Evolutionary conservation across 2,797 vertebrate species (phyloP).

Genomic region (Silurus aristotelis): DNA sequence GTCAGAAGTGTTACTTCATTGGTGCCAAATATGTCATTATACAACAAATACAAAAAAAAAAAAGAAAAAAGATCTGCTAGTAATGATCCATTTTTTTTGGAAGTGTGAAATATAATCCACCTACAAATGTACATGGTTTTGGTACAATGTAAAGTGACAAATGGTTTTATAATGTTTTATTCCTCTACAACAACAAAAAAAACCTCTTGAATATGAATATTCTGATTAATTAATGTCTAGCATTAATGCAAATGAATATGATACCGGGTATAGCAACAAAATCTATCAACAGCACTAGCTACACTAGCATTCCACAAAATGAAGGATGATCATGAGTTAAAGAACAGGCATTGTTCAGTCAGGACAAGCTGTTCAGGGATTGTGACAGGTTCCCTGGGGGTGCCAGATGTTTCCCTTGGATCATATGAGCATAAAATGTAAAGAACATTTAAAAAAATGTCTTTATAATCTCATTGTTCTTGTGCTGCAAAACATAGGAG

Average conservation of each 20-base stretch:
- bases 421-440: neutral
- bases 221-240: neutral
- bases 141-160: neutral
- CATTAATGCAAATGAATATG: neutral
- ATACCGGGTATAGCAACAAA: too few relatives aligned
- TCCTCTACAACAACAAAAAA: neutral
- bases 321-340: constrained; percentile 6
- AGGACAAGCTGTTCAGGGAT: neutral
- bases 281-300: neutral
- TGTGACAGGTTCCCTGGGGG: neutral
- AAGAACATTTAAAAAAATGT: neutral
- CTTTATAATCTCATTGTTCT: neutral
- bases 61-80: neutral
- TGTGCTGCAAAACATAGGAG: neutral
- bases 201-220: too few relatives aligned
- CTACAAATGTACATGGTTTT: constrained; percentile 12
- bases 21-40: constrained; percentile 7
- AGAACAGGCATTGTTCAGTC: neutral
- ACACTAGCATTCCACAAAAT: neutral
- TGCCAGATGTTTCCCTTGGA: constrained; percentile 7
- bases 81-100: constrained; percentile 1
- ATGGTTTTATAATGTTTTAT: neutral
- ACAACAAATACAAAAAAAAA: neutral
- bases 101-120: constrained; percentile 25
- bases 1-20: constrained; percentile 6